These are phyloP conservation scores for Montipora capitata DNA, from an alignment of 92 coral and sea anemone species.

Conservation along the genomic window DNA sequence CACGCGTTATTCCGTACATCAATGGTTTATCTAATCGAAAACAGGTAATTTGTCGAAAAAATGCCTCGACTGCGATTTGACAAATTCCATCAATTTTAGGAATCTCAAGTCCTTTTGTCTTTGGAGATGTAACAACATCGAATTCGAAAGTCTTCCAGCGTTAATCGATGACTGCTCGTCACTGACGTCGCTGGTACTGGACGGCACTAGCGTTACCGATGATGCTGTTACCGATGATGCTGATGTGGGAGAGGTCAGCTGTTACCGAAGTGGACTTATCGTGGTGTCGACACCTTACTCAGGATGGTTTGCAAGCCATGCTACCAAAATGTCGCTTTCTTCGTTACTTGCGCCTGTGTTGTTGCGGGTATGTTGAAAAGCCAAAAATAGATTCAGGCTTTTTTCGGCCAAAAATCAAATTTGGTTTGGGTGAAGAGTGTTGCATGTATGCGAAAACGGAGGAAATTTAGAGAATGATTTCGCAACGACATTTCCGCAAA, in stretches of 20 bases:
- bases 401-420: no score
- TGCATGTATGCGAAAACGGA: no score
- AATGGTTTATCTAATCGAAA: no score
- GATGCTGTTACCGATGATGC: no score
- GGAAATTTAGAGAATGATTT: no score
- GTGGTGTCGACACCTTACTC: slow-evolving; percentile 90
- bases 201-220: slow-evolving; percentile 86
- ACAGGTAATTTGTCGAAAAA: no score
- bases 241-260: slow-evolving; percentile 79
- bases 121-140: slow-evolving; percentile 81
- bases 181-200: slow-evolving; percentile 88
- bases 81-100: slow-evolving; percentile 26
- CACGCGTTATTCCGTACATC: no score
- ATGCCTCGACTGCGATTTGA: neutral
- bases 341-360: slow-evolving; percentile 84
- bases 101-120: slow-evolving; percentile 80
- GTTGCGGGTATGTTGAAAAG: slow-evolving; percentile 76
- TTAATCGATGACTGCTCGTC: slow-evolving; percentile 74
- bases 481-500: no score
- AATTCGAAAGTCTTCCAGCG: slow-evolving; percentile 71
- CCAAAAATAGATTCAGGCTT: no score
- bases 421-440: no score
- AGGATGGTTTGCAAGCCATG: slow-evolving; percentile 78
- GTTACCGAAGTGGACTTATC: slow-evolving; percentile 90
- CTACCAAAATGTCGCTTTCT: slow-evolving; percentile 77